Percentiles rank a stretch among this genome's conserved stretches.
These are phyloP conservation scores for Pteruthius melanotis DNA, from an alignment of 2,113 vertebrate genomes.

Conservation along the genomic window DNA sequence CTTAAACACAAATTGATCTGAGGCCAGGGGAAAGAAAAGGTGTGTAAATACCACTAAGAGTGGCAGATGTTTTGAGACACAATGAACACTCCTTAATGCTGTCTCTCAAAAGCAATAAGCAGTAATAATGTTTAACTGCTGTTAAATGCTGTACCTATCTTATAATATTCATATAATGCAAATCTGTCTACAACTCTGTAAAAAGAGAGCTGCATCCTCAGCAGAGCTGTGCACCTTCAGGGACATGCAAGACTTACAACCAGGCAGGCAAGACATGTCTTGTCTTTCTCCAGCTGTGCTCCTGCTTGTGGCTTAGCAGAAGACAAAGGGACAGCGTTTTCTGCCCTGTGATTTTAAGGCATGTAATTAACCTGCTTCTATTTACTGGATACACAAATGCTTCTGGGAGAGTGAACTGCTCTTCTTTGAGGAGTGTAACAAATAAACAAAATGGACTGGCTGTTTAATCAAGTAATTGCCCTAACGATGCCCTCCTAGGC, in stretches of 20 bases:
- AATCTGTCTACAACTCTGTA: background rate
- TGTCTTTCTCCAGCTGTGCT: background rate
- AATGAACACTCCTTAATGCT: background rate
- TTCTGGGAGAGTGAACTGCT: background rate
- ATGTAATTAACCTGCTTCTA: constrained; percentile 21
- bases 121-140: background rate
- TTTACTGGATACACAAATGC: constrained; percentile 32
- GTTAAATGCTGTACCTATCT: background rate
- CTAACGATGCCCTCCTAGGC: background rate
- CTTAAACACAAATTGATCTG: background rate
- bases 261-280: background rate
- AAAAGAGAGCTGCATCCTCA: background rate
- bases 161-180: background rate
- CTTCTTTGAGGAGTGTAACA: constrained; percentile 9
- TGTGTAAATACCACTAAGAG: background rate
- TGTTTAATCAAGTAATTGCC: constrained; percentile 56
- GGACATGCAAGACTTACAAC: background rate
- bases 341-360: constrained; percentile 4
- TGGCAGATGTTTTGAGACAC: background rate
- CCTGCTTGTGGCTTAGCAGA: background rate
- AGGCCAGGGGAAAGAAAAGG: background rate
- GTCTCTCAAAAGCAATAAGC: background rate
- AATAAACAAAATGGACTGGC: constrained; percentile 40
- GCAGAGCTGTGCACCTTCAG: background rate
- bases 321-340: background rate